phyloP scores from a whole-genome alignment of 2,113 vertebrate species.

The Melanotaenia duboulayi region DNA sequence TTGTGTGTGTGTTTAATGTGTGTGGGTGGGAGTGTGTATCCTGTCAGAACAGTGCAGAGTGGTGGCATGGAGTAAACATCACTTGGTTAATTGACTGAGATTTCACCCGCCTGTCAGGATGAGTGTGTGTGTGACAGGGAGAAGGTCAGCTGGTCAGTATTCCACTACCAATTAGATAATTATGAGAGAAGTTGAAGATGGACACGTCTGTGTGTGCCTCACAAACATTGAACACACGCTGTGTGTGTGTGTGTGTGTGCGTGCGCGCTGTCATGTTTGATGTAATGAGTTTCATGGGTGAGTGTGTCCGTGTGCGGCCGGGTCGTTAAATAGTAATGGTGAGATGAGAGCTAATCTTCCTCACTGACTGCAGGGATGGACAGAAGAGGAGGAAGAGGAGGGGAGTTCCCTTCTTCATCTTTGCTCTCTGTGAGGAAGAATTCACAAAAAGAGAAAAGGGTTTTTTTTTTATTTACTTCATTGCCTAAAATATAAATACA shows the following conservation, averaged over 20 bases:
- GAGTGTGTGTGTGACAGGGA: not conserved
- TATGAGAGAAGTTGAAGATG: not conserved
- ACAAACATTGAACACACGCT: not conserved
- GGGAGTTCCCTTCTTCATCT: not conserved
- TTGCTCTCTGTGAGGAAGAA: not conserved
- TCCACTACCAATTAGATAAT: not conserved
- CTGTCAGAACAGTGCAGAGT: not conserved
- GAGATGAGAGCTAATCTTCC: constrained; percentile 63
- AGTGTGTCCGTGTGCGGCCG: constrained; percentile 54
- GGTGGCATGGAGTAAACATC: not conserved
- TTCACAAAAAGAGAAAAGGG: not conserved
- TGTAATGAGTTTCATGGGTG: constrained; percentile 66
- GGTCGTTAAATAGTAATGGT: constrained; percentile 62
- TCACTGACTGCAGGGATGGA: constrained; percentile 30
- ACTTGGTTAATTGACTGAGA: constrained; percentile 5
- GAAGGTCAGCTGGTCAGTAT: not conserved
- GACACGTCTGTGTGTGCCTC: constrained; percentile 1
- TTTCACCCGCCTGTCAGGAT: not conserved
- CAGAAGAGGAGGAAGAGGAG: not conserved
- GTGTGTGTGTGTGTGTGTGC: not conserved
- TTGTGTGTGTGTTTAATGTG: not conserved
- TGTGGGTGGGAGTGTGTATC: not conserved
- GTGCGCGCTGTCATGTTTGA: constrained; percentile 54
- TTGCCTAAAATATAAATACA: no score
- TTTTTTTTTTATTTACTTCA: no score